Evolutionary conservation across 2,888 invertebrate genomes (phyloP).

Genomic region (Cheilosia vernalis): DNA sequence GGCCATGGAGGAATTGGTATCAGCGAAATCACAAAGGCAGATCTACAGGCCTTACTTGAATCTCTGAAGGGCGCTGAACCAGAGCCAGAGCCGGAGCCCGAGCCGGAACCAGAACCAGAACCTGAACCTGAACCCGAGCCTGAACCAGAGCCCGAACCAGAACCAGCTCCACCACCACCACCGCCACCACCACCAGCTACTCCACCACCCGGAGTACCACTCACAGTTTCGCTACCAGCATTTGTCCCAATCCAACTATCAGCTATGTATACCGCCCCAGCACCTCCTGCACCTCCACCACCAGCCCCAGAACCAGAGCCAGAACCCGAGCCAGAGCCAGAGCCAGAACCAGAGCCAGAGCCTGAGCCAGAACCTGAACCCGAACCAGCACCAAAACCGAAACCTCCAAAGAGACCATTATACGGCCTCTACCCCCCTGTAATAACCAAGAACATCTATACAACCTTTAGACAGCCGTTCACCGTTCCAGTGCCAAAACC

Average conservation of each 20-base stretch:
- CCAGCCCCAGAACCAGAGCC: slow-evolving; percentile 78
- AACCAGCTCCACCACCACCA: slow-evolving; percentile 59
- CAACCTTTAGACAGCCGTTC: slow-evolving; percentile 53
- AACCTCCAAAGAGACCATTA: slow-evolving; percentile 28
- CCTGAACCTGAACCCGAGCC: slow-evolving; percentile 81
- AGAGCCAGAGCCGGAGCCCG: slow-evolving; percentile 81
- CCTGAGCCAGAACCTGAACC: slow-evolving; percentile 65
- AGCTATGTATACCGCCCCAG: slow-evolving; percentile 83
- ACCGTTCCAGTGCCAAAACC: slow-evolving; percentile 59
- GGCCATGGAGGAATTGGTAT: slow-evolving; percentile 76
- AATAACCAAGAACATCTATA: slow-evolving; percentile 52
- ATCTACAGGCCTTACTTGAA: slow-evolving; percentile 79
- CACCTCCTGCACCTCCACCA: slow-evolving; percentile 82
- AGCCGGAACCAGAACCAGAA: slow-evolving; percentile 83
- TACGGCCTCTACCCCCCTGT: slow-evolving; percentile 25
- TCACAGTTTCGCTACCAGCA: slow-evolving; percentile 81
- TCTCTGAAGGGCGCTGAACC: slow-evolving; percentile 79
- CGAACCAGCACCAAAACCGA: slow-evolving; percentile 66
- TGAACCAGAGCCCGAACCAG: slow-evolving; percentile 78
- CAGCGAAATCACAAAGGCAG: slow-evolving; percentile 79
- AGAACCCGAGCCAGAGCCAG: slow-evolving; percentile 57
- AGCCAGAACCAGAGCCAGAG: slow-evolving; percentile 59
- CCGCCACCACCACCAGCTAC: slow-evolving; percentile 66
- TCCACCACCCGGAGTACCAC: slow-evolving; percentile 80
- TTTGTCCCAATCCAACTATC: slow-evolving; percentile 82